Base-by-base conservation (phyloP, 2,797 vertebrate species). In the Percopsis omiscomaycus region DNA sequence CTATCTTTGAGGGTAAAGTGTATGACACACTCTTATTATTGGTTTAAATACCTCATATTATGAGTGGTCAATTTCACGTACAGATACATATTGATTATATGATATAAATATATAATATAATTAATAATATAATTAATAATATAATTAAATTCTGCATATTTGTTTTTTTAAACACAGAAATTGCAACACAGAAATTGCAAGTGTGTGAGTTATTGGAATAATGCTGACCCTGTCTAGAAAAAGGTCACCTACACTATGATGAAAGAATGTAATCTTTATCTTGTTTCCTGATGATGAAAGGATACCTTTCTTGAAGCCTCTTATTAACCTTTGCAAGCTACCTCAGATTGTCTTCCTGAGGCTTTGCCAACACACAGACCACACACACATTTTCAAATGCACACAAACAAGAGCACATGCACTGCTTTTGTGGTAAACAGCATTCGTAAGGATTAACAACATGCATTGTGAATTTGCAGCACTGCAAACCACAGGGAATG, bases 211-310 rank as follows among this genome's bases (percentile, higher is more conserved):
- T 78, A 63, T 77, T 82, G 82, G 71, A 75, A 77, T 30, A 55
- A 44, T 53, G 55, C 44, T 65, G 62, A 80, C 66, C 49, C 29
- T 51, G 55, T 50, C 42, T 57, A 61, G 81, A 79, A 80, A 86
- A 89, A 88, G 79, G 77, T 85, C 69, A 85, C 54, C 59, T 51
- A 29, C n/a, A 9, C 61, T 51, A 74, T 75, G 53, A 74, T 82
- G 64, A 76, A 77, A 66, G 52, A 74, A 75, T 55, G 54, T 64
- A 70, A 62, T 66, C 69, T 66, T 77, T 58, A 68, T 81, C 6
- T 64, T 77, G 42, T 74, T 63, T 81, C 55, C 69, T 64, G 55
- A 66, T 76, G 57, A 64, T 48, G 70, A 15, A 66, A 77, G 37
- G 68, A 60, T 58, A 63, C 57, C 67, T 73, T 73, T 65, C 50